These are phyloP conservation scores for Nothobranchius kuhntae DNA, from an alignment of 2,113 vertebrate genomes.

Conservation along the genomic window DNA sequence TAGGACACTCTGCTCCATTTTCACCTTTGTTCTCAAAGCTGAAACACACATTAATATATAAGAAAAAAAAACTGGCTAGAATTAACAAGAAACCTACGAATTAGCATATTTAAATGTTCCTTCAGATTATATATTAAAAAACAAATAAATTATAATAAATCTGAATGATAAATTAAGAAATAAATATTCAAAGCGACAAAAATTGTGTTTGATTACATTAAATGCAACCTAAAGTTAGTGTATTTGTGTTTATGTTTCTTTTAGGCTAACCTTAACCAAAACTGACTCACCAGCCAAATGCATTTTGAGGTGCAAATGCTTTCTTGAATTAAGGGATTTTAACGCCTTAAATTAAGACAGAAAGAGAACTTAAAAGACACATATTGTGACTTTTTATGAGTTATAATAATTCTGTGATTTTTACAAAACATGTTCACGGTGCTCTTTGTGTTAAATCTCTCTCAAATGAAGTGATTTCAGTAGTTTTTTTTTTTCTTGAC, in stretches of 20 bases:
- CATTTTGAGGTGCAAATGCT: too few species aligned
- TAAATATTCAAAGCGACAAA: conserved; percentile 25
- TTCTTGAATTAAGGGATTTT: neutral
- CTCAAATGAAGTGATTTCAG: too few species aligned
- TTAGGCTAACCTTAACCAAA: too few species aligned
- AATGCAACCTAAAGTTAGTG: conserved; percentile 1
- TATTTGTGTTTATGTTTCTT: neutral
- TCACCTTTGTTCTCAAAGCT: conserved; percentile 15
- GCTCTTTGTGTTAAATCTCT: too few species aligned
- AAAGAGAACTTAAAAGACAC: too few species aligned
- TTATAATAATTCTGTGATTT: too few species aligned
- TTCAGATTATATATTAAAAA: neutral
- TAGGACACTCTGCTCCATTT: conserved; percentile 36
- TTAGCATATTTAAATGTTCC: conserved; percentile 47
- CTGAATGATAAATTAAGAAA: conserved; percentile 31
- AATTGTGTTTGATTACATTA: conserved; percentile 25
- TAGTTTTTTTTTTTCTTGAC: too few species aligned
- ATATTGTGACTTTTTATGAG: too few species aligned
- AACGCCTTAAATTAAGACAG: neutral
- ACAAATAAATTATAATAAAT: neutral
- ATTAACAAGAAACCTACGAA: conserved; percentile 19
- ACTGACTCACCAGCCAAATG: neutral
- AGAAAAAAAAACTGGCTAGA: conserved; percentile 12
- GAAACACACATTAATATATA: conserved; percentile 20
- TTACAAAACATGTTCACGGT: too few species aligned